Percentiles rank a stretch among this genome's conserved stretches.
Conservation (phyloP, 2,888 invertebrate genomes). For the Drosophila birchii region DNA sequence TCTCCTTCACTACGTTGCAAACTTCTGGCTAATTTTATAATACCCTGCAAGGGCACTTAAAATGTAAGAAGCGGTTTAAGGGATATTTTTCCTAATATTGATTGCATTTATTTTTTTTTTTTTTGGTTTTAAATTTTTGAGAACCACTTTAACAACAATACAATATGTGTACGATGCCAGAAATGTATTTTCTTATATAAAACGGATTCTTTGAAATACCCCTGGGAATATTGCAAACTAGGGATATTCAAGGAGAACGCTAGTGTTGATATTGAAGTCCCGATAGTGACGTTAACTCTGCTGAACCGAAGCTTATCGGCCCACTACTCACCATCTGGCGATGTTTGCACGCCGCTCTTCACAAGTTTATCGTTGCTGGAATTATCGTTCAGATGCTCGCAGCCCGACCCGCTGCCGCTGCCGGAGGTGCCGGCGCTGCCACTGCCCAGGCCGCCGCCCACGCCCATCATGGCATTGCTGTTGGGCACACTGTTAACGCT, state of each 20-base stretch:
- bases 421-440: slow-evolving; percentile 63
- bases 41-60: no score
- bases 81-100: no score
- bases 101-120: no score
- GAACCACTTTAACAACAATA: neutral
- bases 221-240: neutral
- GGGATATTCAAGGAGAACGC: neutral
- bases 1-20: no score
- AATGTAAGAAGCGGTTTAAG: no score
- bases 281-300: neutral
- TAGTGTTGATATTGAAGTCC: neutral
- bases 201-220: neutral
- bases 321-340: slow-evolving; percentile 91
- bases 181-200: neutral
- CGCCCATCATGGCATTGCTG: slow-evolving; percentile 77
- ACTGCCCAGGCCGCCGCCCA: slow-evolving; percentile 70
- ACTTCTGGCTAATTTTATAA: no score
- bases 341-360: slow-evolving; percentile 96
- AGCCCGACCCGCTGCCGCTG: slow-evolving; percentile 75
- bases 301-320: neutral
- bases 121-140: neutral
- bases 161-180: neutral
- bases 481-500: slow-evolving; percentile 68
- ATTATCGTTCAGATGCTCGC: slow-evolving; percentile 84
- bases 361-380: slow-evolving; percentile 86